These are phyloP conservation scores for Tauraco erythrolophus DNA, from an alignment of 2,113 vertebrate species.

Conservation along the genomic window DNA sequence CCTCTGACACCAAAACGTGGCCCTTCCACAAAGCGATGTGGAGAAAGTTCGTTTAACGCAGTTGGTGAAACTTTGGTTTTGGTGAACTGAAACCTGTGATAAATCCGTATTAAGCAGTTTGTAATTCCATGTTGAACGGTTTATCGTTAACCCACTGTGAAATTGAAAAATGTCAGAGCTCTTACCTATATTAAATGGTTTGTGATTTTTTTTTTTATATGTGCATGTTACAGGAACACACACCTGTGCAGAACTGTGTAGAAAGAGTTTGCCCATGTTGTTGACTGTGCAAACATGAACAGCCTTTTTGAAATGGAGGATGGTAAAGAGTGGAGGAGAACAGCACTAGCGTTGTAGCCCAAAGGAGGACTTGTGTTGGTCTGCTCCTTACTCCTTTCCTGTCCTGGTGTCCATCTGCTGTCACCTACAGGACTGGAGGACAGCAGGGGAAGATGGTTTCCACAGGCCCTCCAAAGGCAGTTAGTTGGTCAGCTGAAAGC, in stretches of 20 bases:
- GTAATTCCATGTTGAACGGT: background rate
- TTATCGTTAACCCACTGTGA: background rate
- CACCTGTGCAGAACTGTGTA: rapidly evolving
- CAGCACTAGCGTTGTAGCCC: no score
- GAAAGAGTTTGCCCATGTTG: rapidly evolving
- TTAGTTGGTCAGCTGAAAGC: background rate
- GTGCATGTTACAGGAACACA: no score
- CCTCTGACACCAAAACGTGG: rapidly evolving
- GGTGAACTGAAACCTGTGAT: background rate
- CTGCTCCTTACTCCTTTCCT: background rate
- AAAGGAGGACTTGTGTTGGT: background rate
- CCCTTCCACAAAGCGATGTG: rapidly evolving
- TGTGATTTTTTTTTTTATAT: background rate
- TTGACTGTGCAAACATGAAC: no score
- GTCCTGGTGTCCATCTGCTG: background rate
- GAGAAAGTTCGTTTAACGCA: background rate
- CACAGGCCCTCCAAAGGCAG: background rate
- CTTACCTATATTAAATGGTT: background rate
- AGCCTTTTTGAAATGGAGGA: background rate
- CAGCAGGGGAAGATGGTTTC: background rate
- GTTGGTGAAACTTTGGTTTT: background rate
- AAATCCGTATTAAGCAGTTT: background rate
- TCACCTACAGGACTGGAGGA: rapidly evolving
- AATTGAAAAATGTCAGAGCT: background rate
- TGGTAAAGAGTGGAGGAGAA: background rate